These are phyloP conservation scores for Glaucopsyche alexis DNA, from an alignment of 2,888 invertebrate species.

Conservation along the genomic window DNA sequence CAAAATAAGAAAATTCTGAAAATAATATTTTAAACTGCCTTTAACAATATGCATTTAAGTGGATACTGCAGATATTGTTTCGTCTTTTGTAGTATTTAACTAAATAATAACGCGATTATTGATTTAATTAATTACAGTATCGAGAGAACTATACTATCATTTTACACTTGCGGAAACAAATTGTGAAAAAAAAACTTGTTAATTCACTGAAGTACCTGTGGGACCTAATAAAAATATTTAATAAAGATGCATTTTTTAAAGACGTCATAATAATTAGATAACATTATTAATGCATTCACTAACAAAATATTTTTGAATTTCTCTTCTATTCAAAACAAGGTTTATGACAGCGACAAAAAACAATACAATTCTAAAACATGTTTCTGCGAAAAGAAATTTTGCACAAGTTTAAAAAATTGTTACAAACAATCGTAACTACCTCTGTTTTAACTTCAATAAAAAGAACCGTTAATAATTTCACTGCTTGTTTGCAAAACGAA, in stretches of 20 bases:
- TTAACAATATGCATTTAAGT: too few relatives aligned
- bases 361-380: constrained; percentile 39
- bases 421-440: not conserved
- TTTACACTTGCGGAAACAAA: too few relatives aligned
- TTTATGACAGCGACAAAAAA: constrained; percentile 23
- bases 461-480: constrained; percentile 18
- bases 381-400: constrained; percentile 71
- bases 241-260: too few relatives aligned
- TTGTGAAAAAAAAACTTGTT: too few relatives aligned
- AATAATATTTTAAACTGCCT: too few relatives aligned
- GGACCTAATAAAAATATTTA: too few relatives aligned
- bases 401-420: constrained; percentile 51
- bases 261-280: too few relatives aligned
- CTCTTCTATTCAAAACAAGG: not conserved
- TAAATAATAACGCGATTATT: not conserved
- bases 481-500: constrained; percentile 5
- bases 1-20: too few relatives aligned
- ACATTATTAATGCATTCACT: not conserved
- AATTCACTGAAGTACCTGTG: too few relatives aligned
- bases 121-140: not conserved
- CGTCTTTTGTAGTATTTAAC: not conserved
- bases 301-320: not conserved
- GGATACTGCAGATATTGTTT: not conserved
- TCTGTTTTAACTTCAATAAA: not conserved
- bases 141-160: too few relatives aligned